Base-by-base conservation (phyloP, 2,113 vertebrate species). In the Aegotheles bennettii region DNA sequence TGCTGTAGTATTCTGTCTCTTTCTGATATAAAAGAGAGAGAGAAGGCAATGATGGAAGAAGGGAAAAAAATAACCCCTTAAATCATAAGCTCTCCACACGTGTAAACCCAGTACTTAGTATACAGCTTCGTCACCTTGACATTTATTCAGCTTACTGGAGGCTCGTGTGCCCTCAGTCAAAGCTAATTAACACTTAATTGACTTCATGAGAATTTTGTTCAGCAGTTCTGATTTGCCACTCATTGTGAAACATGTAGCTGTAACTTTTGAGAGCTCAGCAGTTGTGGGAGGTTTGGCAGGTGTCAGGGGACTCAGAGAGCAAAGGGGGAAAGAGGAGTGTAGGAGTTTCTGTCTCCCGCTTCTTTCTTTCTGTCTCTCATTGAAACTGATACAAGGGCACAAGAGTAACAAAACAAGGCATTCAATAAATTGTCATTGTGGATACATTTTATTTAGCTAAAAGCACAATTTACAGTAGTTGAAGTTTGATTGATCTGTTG, bases 401-500 rank as follows among this genome's bases (percentile, higher is more conserved):
- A 69, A 40, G 61, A 79, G 47, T 94, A 85, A 59, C 73, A 76
- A 93, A 89, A 93, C 45, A 87, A 95, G 54, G 89, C 95, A 94
- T 96, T 95, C 93, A 96, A 89, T 93, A 94, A 89, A 92, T 97
- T 98, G 97, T 96, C 97, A 96, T 94, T 91, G 89, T 93, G 86
- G 87, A 96, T 97, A 97, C 36, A 61, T 98, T 98, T 97, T 98
- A 96, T 97, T 97, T 97, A 97, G 96, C 97, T 97, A 98, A 98
- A 98, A 98, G 97, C 97, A 97, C 81, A 93, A 96, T 98, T 98
- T 98, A 97, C 97, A 97, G 97, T 98, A 97, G 94, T 96, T 97
- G 97, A 96, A 97, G 97, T 97, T 98, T 98, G 98, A 98, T 98
- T 98, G 98, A 98, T 98, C 95, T 98, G 98, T 98, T 98, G 98